These are phyloP conservation scores for Columba guinea DNA, from an alignment of 2,797 vertebrate genomes.

Conservation along the genomic window DNA sequence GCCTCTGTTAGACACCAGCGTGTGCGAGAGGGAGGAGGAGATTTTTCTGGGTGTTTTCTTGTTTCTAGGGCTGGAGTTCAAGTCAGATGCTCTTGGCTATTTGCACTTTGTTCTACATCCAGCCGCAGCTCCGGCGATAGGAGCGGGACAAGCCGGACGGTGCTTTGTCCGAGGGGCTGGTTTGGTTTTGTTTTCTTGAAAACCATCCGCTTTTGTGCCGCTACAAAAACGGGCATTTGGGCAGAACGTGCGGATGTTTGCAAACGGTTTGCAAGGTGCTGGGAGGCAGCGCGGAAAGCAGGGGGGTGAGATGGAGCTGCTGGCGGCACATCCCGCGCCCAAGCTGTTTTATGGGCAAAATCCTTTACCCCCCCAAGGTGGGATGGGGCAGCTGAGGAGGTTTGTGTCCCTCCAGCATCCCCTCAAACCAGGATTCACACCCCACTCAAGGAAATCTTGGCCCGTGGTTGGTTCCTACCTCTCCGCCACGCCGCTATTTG, in stretches of 20 bases:
- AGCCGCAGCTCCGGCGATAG: background rate
- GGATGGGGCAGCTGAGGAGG: background rate
- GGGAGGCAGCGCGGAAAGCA: background rate
- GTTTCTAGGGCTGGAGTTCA: background rate
- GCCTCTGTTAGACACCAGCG: background rate
- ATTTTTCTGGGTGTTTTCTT: background rate
- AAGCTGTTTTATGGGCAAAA: background rate
- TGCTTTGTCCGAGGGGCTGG: background rate
- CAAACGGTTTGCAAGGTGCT: background rate
- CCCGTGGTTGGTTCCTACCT: background rate
- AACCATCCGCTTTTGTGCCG: background rate
- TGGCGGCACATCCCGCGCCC: background rate
- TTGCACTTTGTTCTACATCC: conserved; percentile 38
- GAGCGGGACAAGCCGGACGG: background rate
- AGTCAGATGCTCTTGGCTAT: background rate
- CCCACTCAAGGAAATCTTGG: background rate
- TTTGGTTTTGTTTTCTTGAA: background rate
- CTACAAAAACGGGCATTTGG: background rate
- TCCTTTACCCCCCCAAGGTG: background rate
- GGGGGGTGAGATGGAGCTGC: background rate
- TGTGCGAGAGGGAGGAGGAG: background rate
- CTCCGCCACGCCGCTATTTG: fast-evolving
- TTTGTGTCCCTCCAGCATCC: background rate
- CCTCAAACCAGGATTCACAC: background rate
- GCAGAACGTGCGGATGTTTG: background rate